Evolutionary conservation across 92 coral and sea anemone species (phyloP).

Genomic region (Pocillopora meandrina): DNA sequence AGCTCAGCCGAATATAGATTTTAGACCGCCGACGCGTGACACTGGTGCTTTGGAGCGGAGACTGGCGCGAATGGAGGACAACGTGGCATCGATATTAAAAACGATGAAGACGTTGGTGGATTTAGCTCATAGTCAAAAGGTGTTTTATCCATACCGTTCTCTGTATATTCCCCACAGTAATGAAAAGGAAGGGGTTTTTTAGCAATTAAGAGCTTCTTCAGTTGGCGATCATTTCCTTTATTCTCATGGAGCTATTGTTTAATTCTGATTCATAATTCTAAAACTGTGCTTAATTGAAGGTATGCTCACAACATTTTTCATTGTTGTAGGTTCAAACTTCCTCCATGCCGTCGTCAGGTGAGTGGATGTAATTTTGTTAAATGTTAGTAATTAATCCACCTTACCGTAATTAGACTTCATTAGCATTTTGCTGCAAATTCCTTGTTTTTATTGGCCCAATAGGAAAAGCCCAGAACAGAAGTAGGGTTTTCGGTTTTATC

Average conservation of each 20-base stretch:
- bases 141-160: background rate
- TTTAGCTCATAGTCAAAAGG: constrained; percentile 58
- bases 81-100: constrained; percentile 56
- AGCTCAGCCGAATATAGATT: constrained; percentile 8
- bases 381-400: background rate
- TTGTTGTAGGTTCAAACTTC: background rate
- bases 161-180: too few species aligned
- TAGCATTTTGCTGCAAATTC: too few species aligned
- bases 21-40: constrained; percentile 42
- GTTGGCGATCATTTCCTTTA: too few species aligned
- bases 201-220: too few species aligned
- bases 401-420: background rate
- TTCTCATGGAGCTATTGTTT: too few species aligned
- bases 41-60: constrained; percentile 49
- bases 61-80: constrained; percentile 73
- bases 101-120: constrained; percentile 65
- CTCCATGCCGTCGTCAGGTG: background rate
- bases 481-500: too few species aligned
- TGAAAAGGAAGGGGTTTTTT: background rate
- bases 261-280: too few species aligned
- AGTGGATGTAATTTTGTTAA: background rate
- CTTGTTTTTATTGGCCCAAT: too few species aligned
- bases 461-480: too few species aligned
- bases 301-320: background rate
- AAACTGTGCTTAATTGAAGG: background rate